These are phyloP conservation scores for Calosoma granatense DNA, from an alignment of 1,140 invertebrate genomes.

Conservation along the genomic window DNA sequence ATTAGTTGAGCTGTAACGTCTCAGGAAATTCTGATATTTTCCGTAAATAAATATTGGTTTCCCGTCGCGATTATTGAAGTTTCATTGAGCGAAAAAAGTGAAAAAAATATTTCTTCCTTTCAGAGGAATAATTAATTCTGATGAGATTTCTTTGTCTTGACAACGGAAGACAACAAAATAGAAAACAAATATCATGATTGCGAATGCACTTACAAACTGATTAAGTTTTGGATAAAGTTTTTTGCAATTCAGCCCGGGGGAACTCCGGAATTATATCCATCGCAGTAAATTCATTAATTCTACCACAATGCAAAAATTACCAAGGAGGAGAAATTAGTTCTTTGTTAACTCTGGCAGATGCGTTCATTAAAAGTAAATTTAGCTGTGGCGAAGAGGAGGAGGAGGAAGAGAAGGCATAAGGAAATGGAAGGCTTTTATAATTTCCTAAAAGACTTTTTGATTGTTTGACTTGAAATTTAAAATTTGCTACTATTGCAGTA, in stretches of 20 bases:
- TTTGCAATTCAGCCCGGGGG: too few species aligned
- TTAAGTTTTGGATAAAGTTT: too few species aligned
- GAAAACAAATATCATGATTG: background rate
- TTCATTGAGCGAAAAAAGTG: too few species aligned
- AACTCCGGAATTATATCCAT: background rate
- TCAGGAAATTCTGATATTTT: background rate
- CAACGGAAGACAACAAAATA: background rate
- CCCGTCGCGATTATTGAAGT: too few species aligned
- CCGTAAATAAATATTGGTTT: background rate
- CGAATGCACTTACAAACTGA: too few species aligned
- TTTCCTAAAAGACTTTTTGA: background rate
- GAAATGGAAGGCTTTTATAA: too few species aligned
- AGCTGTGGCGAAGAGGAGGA: too few species aligned
- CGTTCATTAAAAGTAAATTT: constrained; percentile 7
- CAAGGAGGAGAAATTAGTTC: constrained; percentile 5
- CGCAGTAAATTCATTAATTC: background rate
- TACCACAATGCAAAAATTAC: constrained; percentile 4
- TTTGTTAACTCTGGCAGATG: constrained; percentile 3
- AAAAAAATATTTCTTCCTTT: too few species aligned
- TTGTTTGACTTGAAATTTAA: too few species aligned
- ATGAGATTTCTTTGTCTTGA: background rate
- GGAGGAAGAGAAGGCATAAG: too few species aligned
- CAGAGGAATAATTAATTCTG: background rate
- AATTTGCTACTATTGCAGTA: too few species aligned
- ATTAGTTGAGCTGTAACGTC: background rate